These are phyloP conservation scores for Metalampra italica DNA, from an alignment of 2,888 invertebrate genomes.

Conservation along the genomic window DNA sequence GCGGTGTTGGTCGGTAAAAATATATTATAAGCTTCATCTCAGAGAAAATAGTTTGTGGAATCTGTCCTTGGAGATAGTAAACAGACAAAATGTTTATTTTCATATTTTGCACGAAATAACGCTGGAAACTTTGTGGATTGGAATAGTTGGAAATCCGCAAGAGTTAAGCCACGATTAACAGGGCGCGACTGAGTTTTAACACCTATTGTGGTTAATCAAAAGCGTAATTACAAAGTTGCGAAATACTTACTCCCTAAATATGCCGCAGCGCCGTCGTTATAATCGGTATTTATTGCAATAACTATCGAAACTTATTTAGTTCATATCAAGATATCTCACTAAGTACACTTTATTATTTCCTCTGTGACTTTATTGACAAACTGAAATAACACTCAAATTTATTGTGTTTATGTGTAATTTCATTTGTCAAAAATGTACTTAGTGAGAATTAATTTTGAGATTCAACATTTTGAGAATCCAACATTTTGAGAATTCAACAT, in stretches of 20 bases:
- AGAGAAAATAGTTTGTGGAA: constrained; percentile 4
- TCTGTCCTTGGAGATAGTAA: constrained; percentile 5
- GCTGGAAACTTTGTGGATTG: constrained; percentile 6
- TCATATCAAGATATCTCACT: no score
- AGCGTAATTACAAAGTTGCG: not conserved
- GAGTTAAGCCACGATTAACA: constrained; percentile 1
- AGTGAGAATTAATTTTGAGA: no score
- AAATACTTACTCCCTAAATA: not conserved
- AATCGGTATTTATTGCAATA: no score
- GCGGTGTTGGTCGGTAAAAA: constrained; percentile 2
- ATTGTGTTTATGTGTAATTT: no score
- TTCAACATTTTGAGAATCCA: no score
- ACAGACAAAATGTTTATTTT: constrained; percentile 4
- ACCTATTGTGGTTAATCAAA: constrained; percentile 6
- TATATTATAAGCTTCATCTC: constrained; percentile 9
- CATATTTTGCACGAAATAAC: not conserved
- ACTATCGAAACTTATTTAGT: no score
- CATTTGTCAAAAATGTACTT: no score
- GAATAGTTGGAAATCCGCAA: constrained; percentile 4
- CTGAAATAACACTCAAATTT: no score
- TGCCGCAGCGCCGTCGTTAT: not conserved
- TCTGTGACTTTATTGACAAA: no score
- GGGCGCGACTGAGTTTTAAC: not conserved
- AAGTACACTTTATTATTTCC: no score
- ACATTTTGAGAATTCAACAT: no score